Evolutionary conservation across 2,888 invertebrate species (phyloP), one percentile per base, ranked within the genome.

Genomic region (Aspidiotus rigidus): DNA sequence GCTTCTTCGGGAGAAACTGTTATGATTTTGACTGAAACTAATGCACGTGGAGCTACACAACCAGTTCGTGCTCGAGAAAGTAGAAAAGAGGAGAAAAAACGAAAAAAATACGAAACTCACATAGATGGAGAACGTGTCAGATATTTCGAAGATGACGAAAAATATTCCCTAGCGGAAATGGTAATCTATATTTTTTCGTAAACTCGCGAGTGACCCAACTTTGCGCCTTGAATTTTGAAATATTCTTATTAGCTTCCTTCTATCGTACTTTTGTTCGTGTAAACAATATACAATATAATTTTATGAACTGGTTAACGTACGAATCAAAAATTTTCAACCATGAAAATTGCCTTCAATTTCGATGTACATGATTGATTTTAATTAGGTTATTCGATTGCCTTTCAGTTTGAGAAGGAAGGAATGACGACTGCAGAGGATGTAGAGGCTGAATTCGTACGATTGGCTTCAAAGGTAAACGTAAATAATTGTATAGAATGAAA

Each of bases 131-230:
- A 91, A 76, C 83, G 93, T 73, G 82, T 85, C 7, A 84, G 89
- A 70, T 93, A 93, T 79, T 94, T 91, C 80, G 86, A 88, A 6
- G 91, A 94, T 80, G 94, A 95, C 81, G 93, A 93, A 77, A 88
- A 88, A 77, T 88, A 89, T 78, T 86, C 89, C 67, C 83, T 96
- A 53, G 84, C 89, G 76, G 84, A 90, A 78, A 88, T 96, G 88
- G 89, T 86, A 78, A 28, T 28, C 28, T 28, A 28, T 28, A 28
- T 28, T 28, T 28, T 28, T 28, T 28, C 5, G 28, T 28, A 1
- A 3, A 28, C 28, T 5, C 5, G 28, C 5, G 28, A 28, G 5
- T 5, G 28, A 28, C 5, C 28, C n/a, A n/a, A n/a, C n/a, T n/a
- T n/a, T n/a, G n/a, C n/a, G n/a, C n/a, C n/a, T n/a, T n/a, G 2